A percentile compares a stretch with the other conserved stretches of the same genome.
Evolutionary conservation across 92 coral and sea anemone species (phyloP).

Genomic region (Porites evermanni): DNA sequence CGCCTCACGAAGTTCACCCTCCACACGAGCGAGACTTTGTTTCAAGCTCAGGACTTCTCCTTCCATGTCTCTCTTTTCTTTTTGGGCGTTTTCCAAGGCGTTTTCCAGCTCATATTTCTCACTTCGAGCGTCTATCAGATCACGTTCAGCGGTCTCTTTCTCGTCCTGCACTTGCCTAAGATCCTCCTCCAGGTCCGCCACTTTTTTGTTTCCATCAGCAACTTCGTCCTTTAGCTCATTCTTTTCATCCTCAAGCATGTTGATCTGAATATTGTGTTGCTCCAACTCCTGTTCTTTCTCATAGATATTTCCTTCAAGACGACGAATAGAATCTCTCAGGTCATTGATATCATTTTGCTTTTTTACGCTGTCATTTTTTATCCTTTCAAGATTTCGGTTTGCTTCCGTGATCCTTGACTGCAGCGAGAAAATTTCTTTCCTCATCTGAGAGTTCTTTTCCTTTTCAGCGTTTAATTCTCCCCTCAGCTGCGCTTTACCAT

Average conservation of each 20-base stretch:
- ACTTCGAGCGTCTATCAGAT: conserved; percentile 74
- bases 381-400: conserved; percentile 82
- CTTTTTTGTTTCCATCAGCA: conserved; percentile 85
- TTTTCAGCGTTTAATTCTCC: conserved; percentile 89
- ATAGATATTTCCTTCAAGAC: conserved; percentile 83
- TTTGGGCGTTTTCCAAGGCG: conserved; percentile 80
- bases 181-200: conserved; percentile 87
- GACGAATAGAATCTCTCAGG: conserved; percentile 84
- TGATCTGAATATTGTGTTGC: conserved; percentile 88
- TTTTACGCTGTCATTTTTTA: conserved; percentile 85
- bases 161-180: conserved; percentile 78
- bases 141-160: conserved; percentile 76
- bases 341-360: conserved; percentile 95
- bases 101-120: conserved; percentile 87
- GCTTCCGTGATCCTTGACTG: conserved; percentile 84
- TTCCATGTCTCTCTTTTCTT: conserved; percentile 87
- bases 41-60: conserved; percentile 78
- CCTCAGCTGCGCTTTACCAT: conserved; percentile 83
- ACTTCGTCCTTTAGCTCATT: conserved; percentile 91
- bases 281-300: conserved; percentile 88
- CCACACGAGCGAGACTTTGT: conserved; percentile 83
- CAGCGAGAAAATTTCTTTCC: conserved; percentile 78
- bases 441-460: conserved; percentile 84
- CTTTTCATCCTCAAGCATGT: conserved; percentile 96
- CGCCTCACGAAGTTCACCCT: conserved; percentile 86